Evolutionary conservation across 2,113 vertebrate genomes (phyloP).

Genomic region (Crocuta crocuta): DNA sequence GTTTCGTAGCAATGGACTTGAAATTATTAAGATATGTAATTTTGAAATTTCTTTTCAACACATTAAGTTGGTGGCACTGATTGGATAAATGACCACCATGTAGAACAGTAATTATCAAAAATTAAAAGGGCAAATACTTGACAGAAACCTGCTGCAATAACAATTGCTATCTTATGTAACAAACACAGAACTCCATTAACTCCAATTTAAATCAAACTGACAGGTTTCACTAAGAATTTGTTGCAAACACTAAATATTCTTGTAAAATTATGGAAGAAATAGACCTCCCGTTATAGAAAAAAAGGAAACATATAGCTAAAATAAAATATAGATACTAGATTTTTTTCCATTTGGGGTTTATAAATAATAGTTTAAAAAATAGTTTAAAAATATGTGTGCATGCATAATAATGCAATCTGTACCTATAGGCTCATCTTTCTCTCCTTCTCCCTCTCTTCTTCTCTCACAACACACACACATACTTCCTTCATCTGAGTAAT

Average conservation of each 20-base stretch:
- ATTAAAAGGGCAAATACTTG: background rate
- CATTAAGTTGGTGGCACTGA: no score
- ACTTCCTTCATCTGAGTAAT: background rate
- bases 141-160: constrained; percentile 36
- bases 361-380: no score
- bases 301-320: background rate
- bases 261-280: constrained; percentile 58
- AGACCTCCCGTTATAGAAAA: background rate
- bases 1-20: background rate
- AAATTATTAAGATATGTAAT: background rate
- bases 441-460: no score
- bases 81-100: background rate
- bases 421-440: background rate
- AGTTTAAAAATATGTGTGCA: background rate
- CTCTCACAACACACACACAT: background rate
- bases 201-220: constrained; percentile 81
- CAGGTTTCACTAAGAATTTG: constrained; percentile 71
- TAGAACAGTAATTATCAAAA: constrained; percentile 3
- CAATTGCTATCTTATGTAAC: constrained; percentile 50
- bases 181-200: constrained; percentile 69
- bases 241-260: constrained; percentile 55
- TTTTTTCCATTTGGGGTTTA: background rate
- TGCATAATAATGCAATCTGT: background rate
- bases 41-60: background rate
- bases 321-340: background rate